Conservation (phyloP, 2,888 invertebrate species). For the Eupeodes latifasciatus region DNA sequence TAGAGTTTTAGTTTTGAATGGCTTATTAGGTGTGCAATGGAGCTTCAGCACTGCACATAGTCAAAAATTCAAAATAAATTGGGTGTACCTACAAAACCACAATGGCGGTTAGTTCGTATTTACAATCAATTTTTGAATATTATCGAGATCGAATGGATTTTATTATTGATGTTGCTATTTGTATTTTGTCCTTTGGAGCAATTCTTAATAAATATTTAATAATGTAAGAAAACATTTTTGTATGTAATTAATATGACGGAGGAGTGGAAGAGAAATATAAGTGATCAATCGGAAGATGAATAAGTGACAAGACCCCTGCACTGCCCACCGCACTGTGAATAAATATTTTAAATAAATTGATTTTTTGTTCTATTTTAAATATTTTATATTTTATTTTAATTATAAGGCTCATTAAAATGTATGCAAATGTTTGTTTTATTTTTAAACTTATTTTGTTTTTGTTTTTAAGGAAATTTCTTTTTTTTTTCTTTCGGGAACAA, state of each 20-base stretch:
- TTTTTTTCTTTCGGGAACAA: background rate
- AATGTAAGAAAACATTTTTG: constrained; percentile 43
- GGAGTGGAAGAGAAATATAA: constrained; percentile 1
- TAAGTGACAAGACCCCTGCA: constrained; percentile 14
- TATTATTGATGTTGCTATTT: constrained; percentile 80
- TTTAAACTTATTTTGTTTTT: background rate
- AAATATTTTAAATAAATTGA: constrained; percentile 8
- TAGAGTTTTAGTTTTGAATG: background rate
- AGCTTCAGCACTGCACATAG: constrained; percentile 17
- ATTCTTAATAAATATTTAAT: constrained; percentile 80
- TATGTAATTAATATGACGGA: background rate
- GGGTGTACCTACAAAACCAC: background rate
- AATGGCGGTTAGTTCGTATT: constrained; percentile 66
- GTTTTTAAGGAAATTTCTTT: background rate
- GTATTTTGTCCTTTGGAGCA: constrained; percentile 80
- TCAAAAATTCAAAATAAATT: background rate
- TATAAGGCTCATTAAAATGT: background rate
- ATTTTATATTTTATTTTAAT: background rate
- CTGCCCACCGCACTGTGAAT: constrained; percentile 42
- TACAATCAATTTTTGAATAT: constrained; percentile 59
- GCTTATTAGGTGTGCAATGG: constrained; percentile 18
- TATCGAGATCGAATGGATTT: constrained; percentile 79
- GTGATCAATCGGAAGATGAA: background rate
- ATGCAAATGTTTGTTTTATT: background rate
- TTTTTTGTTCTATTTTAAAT: background rate